Evolutionary conservation across 2,113 vertebrate species (phyloP), one percentile per base, ranked within the genome.

Genomic region (Trachemys scripta): DNA sequence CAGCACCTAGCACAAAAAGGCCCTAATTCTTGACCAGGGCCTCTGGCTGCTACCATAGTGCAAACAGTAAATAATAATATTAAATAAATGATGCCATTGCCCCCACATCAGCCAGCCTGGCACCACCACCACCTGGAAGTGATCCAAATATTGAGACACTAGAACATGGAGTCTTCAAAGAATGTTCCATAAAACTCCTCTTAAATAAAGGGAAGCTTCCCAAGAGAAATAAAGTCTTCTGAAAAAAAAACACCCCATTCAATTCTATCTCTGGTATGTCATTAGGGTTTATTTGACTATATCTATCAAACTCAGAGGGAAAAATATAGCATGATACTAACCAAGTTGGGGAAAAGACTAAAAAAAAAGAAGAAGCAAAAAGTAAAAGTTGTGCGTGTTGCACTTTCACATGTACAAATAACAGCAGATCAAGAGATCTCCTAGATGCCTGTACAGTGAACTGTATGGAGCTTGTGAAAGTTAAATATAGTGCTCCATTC

Each of bases 401-500:
- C 3, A 47, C 42, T 78, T 76, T 78, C 42, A 47, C 75, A 27
- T 72, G 25, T 24, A 78, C 42, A 29, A 89, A 54, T 6, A 92
- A 50, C 49, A 17, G 45, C 25, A 86, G 92, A 82, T 69, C 93
- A 96, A 88, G 92, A 79, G 93, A 72, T 88, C 7, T 91, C 4
- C 93, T 82, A 92, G 93, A 90, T 89, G 85, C 87, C 59, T 62
- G 90, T 93, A 85, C 47, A 87, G 91, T 6, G 51, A 51, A 13
- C 81, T 59, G 88, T 45, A 45, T 87, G 45, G 91, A 83, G 93
- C 79, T 4, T 89, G 42, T 92, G 80, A 51, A 93, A 94, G 97
- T 96, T 97, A 96, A 97, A 95, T 92, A 92, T 87, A 96, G 92
- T 87, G 91, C 92, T 96, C 94, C 82, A 82, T 85, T 27, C 92